These are phyloP conservation scores for Platyrinchus mystaceus DNA, from an alignment of 2,797 vertebrate species.

Conservation along the genomic window DNA sequence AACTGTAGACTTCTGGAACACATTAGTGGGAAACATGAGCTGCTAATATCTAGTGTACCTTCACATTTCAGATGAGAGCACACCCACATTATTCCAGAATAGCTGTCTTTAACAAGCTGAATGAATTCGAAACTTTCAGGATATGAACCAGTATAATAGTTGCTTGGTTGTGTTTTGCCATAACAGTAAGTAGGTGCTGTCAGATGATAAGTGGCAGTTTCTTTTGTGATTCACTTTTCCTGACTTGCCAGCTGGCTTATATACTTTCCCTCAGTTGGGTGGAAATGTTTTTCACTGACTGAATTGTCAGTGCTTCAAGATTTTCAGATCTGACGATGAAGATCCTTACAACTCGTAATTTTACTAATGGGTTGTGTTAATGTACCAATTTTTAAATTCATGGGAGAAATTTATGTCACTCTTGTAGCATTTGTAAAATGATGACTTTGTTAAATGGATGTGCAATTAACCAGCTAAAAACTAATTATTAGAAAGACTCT, in stretches of 20 bases:
- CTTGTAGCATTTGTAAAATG: conserved; percentile 68
- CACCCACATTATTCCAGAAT: background rate
- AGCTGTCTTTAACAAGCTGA: background rate
- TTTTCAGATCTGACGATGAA: conserved; percentile 47
- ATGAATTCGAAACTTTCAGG: conserved; percentile 24
- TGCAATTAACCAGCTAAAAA: conserved; percentile 73
- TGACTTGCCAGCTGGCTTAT: conserved; percentile 44
- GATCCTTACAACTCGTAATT: conserved; percentile 67
- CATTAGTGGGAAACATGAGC: background rate
- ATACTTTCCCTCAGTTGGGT: conserved; percentile 37
- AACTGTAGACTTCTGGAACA: background rate
- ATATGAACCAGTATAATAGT: conserved; percentile 36
- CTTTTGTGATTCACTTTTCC: conserved; percentile 54
- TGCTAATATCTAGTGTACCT: background rate
- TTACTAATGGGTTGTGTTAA: conserved; percentile 58
- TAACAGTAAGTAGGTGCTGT: conserved; percentile 67
- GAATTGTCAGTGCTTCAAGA: conserved; percentile 52
- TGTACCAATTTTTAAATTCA: conserved; percentile 53
- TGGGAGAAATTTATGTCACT: conserved; percentile 68
- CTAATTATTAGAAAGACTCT: conserved; percentile 70
- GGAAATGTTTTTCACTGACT: conserved; percentile 58
- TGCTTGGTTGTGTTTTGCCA: conserved; percentile 59
- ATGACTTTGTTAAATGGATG: conserved; percentile 74
- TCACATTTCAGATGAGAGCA: conserved; percentile 17
- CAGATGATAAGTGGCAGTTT: conserved; percentile 62